Evolutionary conservation across 2,888 invertebrate genomes (phyloP).

Genomic region (Brachylomia viminalis): DNA sequence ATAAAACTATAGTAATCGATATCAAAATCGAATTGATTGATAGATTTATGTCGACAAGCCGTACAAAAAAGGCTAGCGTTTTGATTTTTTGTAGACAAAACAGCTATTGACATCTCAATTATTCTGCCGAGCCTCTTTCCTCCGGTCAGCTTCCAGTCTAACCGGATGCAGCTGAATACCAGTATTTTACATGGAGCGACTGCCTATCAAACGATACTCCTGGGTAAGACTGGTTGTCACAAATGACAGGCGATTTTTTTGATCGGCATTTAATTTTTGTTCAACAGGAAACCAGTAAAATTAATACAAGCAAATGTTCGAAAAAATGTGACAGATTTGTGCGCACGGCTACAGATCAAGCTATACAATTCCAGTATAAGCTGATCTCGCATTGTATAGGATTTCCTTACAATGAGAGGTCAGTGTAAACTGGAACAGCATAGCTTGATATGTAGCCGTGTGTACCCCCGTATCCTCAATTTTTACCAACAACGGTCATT

Average conservation of each 20-base stretch:
- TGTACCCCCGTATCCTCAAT: background rate
- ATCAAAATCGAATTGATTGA: constrained; percentile 5
- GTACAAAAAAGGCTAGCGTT: background rate
- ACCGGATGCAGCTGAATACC: no score
- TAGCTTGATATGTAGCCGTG: no score
- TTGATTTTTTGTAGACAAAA: background rate
- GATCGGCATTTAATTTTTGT: background rate
- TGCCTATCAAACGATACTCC: background rate
- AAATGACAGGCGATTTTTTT: background rate
- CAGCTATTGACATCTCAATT: background rate
- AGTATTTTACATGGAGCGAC: no score
- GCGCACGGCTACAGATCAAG: no score
- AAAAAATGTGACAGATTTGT: no score
- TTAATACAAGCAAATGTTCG: background rate
- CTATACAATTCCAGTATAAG: no score
- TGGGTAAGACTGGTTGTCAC: background rate
- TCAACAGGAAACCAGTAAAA: background rate
- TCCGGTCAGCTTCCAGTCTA: no score
- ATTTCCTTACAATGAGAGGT: no score
- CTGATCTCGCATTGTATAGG: no score
- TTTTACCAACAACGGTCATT: background rate
- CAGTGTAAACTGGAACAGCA: no score
- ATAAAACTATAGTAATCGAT: background rate
- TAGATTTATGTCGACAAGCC: constrained; percentile 10
- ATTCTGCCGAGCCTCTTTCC: background rate